Evolutionary conservation across 1,140 invertebrate genomes (phyloP).

Genomic region (Drosophila ercepeae): DNA sequence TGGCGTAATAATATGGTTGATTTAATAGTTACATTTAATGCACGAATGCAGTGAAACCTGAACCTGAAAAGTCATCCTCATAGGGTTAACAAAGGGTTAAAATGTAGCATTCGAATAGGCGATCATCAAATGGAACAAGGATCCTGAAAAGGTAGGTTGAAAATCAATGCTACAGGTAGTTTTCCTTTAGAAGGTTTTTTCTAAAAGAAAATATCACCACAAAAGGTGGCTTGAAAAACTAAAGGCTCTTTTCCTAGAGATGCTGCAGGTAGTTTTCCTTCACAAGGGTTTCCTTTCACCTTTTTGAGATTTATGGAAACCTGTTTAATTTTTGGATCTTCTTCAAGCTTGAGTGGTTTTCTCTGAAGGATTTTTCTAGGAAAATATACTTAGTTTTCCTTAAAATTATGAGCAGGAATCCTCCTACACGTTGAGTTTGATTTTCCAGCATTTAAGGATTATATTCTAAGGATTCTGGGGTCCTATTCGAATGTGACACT

Average conservation of each 20-base stretch:
- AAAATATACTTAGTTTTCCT: too few relatives aligned
- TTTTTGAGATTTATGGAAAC: not conserved
- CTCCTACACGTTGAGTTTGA: too few relatives aligned
- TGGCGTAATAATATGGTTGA: not conserved
- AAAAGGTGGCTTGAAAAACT: not conserved
- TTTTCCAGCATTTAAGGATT: not conserved
- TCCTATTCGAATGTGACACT: not conserved
- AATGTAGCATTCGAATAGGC: slow-evolving; percentile 3
- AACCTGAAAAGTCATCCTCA: not conserved
- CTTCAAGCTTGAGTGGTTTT: not conserved
- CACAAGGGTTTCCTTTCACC: not conserved
- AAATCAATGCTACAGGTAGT: not conserved
- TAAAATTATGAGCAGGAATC: too few relatives aligned
- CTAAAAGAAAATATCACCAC: too few relatives aligned
- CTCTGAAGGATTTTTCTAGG: too few relatives aligned
- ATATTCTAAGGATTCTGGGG: not conserved
- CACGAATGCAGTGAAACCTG: too few relatives aligned
- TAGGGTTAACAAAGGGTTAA: not conserved
- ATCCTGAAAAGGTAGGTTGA: not conserved
- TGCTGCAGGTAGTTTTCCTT: not conserved
- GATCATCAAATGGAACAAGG: not conserved
- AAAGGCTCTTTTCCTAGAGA: not conserved
- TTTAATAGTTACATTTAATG: not conserved
- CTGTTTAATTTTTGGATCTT: not conserved
- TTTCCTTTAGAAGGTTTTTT: not conserved